Conservation (phyloP, 2,888 invertebrate genomes). For the Monochamus alternatus region DNA sequence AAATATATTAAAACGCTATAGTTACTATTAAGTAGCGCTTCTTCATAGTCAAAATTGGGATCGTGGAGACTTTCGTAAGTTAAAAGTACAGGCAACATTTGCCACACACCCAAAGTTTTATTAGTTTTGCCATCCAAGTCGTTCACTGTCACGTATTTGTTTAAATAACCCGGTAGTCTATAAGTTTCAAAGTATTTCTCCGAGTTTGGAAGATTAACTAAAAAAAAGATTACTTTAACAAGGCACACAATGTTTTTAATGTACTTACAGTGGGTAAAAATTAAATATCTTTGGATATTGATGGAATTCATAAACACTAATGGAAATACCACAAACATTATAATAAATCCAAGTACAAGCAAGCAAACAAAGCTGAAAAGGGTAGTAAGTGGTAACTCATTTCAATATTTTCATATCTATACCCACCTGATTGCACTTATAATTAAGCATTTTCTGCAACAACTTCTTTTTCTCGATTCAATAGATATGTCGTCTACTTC, state of each 20-base stretch:
- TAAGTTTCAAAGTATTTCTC: conserved; percentile 63
- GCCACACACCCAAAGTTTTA: conserved; percentile 78
- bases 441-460: conserved; percentile 40
- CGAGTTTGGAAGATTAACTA: conserved; percentile 57
- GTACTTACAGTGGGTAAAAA: conserved; percentile 85
- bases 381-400: conserved; percentile 14
- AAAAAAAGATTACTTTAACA: conserved; percentile 37
- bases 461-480: conserved; percentile 35
- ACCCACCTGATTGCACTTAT: conserved; percentile 42
- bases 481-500: conserved; percentile 46
- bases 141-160: conserved; percentile 76
- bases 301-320: conserved; percentile 82
- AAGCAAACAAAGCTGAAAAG: conserved; percentile 53
- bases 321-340: conserved; percentile 80
- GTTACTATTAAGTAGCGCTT: conserved; percentile 71
- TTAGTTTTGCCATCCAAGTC: conserved; percentile 60
- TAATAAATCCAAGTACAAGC: conserved; percentile 70
- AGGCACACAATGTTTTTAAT: conserved; percentile 25
- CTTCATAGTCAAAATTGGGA: conserved; percentile 72
- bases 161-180: conserved; percentile 77
- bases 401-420: conserved; percentile 23
- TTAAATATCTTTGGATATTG: conserved; percentile 77
- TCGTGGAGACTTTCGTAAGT: conserved; percentile 71
- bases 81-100: conserved; percentile 81
- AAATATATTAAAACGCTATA: conserved; percentile 66